phyloP scores from a whole-genome alignment of 1,140 invertebrate species.

The Glomeris maerens region DNA sequence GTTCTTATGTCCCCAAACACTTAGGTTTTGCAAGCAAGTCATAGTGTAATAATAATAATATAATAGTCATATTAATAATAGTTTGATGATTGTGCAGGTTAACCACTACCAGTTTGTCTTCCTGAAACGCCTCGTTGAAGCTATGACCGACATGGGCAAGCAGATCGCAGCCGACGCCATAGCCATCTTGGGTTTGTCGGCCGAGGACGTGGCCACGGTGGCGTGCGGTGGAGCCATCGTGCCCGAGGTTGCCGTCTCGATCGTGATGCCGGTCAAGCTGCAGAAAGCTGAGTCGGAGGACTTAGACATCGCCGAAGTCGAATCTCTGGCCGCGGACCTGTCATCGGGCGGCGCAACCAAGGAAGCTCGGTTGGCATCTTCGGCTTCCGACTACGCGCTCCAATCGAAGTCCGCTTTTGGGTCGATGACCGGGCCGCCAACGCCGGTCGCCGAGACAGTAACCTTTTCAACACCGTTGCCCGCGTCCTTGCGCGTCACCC shows the following conservation, averaged over 20 bases:
- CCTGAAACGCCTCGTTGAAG: conserved; percentile 63
- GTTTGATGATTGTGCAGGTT: conserved; percentile 64
- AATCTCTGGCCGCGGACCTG: conserved; percentile 63
- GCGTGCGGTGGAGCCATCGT: conserved; percentile 49
- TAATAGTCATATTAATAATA: conserved; percentile 60
- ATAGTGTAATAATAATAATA: too few species aligned
- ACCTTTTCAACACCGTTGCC: too few species aligned
- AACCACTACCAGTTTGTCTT: conserved; percentile 90
- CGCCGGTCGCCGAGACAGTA: too few species aligned
- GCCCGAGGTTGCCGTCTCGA: conserved; percentile 69
- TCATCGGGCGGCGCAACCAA: conserved; percentile 33
- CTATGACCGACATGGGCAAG: conserved; percentile 59
- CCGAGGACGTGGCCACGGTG: conserved; percentile 9
- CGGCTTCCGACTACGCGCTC: too few species aligned
- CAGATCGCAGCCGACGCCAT: conserved; percentile 60
- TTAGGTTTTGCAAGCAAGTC: too few species aligned
- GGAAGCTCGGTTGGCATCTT: too few species aligned
- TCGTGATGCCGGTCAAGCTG: conserved; percentile 65
- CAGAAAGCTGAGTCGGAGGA: conserved; percentile 53
- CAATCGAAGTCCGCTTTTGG: too few species aligned
- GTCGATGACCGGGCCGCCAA: too few species aligned
- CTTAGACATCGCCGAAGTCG: conserved; percentile 51
- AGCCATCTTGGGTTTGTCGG: conserved; percentile 42
- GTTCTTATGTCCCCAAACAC: too few species aligned
- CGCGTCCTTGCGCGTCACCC: too few species aligned